A percentile compares a stretch with the other conserved stretches of the same genome.
These are phyloP conservation scores for Actenoides lindsayi DNA, from an alignment of 2,113 vertebrate genomes.

Conservation along the genomic window DNA sequence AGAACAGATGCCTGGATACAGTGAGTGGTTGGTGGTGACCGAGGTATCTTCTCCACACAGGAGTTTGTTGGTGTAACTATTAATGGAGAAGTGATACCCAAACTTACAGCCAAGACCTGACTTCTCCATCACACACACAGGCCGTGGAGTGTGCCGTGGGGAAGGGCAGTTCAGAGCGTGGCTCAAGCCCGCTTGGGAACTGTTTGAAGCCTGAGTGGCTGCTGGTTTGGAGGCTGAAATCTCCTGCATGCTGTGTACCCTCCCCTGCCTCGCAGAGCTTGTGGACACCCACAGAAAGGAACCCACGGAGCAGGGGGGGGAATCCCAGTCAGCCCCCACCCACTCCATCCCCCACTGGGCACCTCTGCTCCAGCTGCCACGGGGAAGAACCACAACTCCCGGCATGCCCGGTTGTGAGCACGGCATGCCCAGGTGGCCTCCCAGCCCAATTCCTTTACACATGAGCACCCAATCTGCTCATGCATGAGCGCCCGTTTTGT, in stretches of 20 bases:
- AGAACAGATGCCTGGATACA: neutral
- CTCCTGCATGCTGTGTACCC: neutral
- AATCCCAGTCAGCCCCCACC: neutral
- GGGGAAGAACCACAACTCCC: neutral
- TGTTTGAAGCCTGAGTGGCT: neutral
- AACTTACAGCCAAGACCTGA: neutral
- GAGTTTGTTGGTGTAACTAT: neutral
- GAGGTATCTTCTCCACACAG: neutral
- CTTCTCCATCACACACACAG: accelerated
- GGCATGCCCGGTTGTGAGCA: accelerated
- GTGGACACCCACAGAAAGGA: neutral
- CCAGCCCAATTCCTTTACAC: neutral
- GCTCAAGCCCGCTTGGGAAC: neutral
- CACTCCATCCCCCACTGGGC: neutral
- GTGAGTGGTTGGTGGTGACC: neutral
- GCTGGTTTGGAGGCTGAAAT: neutral
- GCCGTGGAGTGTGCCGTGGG: neutral
- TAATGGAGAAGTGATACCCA: neutral
- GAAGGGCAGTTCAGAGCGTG: too few species aligned
- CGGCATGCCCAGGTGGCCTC: neutral
- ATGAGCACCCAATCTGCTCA: neutral
- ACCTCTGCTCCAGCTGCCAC: neutral
- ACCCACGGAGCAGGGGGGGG: accelerated
- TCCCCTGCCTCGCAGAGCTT: neutral
- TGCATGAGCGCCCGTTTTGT: neutral